A percentile compares a stretch with the other conserved stretches of the same genome.
Evolutionary conservation across 2,888 invertebrate genomes (phyloP).

Genomic region (Rhorus exstirpatorius): DNA sequence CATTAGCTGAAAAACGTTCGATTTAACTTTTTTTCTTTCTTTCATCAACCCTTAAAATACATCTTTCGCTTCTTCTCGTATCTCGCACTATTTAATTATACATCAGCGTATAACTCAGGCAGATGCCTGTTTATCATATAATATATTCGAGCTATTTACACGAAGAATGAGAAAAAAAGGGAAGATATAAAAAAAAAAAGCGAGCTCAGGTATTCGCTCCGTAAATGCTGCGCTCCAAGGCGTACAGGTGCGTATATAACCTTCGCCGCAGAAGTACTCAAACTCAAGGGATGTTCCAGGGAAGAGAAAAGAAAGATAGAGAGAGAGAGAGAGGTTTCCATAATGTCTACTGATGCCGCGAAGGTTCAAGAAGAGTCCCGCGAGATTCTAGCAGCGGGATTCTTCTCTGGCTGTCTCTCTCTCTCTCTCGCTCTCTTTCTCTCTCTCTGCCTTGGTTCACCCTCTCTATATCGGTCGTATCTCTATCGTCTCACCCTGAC

Average conservation of each 20-base stretch:
- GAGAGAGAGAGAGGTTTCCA: conserved; percentile 56
- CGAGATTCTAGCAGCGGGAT: conserved; percentile 71
- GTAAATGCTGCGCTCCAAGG: conserved; percentile 34
- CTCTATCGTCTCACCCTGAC: conserved; percentile 64
- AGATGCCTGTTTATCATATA: conserved; percentile 65
- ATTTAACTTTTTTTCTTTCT: too few species aligned
- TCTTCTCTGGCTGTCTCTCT: conserved; percentile 29
- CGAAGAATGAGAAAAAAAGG: conserved; percentile 17
- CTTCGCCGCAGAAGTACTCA: conserved; percentile 58
- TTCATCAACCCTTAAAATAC: neutral
- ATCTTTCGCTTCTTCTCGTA: neutral
- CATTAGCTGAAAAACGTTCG: too few species aligned
- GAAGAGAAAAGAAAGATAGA: conserved; percentile 11
- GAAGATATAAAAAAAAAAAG: conserved; percentile 42
- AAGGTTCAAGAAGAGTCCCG: conserved; percentile 68
- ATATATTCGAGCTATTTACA: conserved; percentile 39
- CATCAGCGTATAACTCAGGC: conserved; percentile 23
- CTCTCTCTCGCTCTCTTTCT: conserved; percentile 18
- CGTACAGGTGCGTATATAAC: conserved; percentile 46
- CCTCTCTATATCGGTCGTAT: conserved; percentile 54
- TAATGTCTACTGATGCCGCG: conserved; percentile 48
- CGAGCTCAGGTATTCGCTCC: conserved; percentile 71
- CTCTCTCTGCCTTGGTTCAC: conserved; percentile 45
- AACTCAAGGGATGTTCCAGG: conserved; percentile 44
- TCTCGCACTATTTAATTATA: conserved; percentile 37